Evolutionary conservation across 2,888 invertebrate genomes (phyloP), one percentile per base, ranked within the genome.

Genomic region (Rhamnusium bicolor): DNA sequence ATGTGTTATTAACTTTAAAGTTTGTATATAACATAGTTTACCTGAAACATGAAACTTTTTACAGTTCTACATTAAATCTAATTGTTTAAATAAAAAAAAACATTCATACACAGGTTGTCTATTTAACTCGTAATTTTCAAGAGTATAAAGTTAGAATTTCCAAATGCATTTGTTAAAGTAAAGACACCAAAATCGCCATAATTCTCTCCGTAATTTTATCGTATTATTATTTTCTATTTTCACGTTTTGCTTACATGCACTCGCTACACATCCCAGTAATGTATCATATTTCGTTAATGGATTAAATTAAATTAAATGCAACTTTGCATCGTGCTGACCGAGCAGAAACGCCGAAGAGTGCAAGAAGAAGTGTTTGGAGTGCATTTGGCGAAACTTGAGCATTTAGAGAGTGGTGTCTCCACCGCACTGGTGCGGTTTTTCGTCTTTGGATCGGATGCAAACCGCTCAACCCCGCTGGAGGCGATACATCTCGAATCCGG

Each of bases 401-500:
- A 12, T 27, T 65, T 24, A 24, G 51, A 27, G 49, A 53, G 49
- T 19, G 53, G 53, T 19, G 53, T 16, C 29, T 49, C 63, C 65
- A 32, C 65, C 65, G 32, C 51, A 51, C 72, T 76, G 73, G 76
- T 82, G 83, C 78, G 82, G 82, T 84, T 81, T 80, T 82, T 82
- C 82, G 77, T 84, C 83, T 84, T 82, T 79, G 79, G 82, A 83
- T 83, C 81, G 80, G 83, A 84, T 84, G 84, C 83, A 83, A 86
- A 85, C 85, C 85, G 82, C 85, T 24, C 62, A 76, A 71, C 79
- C 86, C 85, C 83, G 86, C 86, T 81, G 79, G 70, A 75, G 86
- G 87, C 85, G 82, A 83, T 85, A 85, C 85, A 86, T 86, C 85
- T 84, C 83, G 82, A 82, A 84, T 82, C 82, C 84, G 84, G 74